Conservation (phyloP, 2,888 invertebrate species). For the Gari tellinella region DNA sequence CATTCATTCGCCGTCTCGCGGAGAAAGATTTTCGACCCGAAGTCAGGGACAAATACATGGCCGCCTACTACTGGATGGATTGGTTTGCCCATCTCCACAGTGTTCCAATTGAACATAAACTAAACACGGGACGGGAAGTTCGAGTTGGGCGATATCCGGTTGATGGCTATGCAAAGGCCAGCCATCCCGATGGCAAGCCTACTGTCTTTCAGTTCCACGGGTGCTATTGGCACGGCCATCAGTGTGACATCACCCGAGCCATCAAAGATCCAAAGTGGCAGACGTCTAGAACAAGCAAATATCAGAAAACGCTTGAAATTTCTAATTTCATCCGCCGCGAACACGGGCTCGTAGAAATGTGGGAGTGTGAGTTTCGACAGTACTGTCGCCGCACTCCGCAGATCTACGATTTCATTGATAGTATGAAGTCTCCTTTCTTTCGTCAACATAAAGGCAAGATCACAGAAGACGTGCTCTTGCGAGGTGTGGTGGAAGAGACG, state of each 20-base stretch:
- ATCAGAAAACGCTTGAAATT: constrained; percentile 2
- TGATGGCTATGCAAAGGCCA: constrained; percentile 22
- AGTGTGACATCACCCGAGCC: neutral
- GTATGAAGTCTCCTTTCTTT: neutral
- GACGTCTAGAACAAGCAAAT: neutral
- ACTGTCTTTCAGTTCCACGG: too few species aligned
- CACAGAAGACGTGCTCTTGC: constrained; percentile 6
- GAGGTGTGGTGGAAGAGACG: neutral
- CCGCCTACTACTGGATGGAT: constrained; percentile 24
- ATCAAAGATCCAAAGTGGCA: neutral
- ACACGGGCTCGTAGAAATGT: too few species aligned
- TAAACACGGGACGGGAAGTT: constrained; percentile 25
- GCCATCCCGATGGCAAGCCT: neutral
- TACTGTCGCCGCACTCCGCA: too few species aligned
- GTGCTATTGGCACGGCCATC: too few species aligned
- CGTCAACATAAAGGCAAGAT: neutral
- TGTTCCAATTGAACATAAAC: too few species aligned
- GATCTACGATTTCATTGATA: too few species aligned
- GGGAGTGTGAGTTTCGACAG: too few species aligned
- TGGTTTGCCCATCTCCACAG: constrained; percentile 15
- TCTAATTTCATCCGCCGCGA: neutral
- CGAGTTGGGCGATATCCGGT: constrained; percentile 28
- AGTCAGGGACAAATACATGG: constrained; percentile 18
- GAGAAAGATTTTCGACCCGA: constrained; percentile 32
- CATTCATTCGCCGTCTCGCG: constrained; percentile 13